These are phyloP conservation scores for Sylvia borin DNA, from an alignment of 2,797 vertebrate genomes.

Conservation along the genomic window DNA sequence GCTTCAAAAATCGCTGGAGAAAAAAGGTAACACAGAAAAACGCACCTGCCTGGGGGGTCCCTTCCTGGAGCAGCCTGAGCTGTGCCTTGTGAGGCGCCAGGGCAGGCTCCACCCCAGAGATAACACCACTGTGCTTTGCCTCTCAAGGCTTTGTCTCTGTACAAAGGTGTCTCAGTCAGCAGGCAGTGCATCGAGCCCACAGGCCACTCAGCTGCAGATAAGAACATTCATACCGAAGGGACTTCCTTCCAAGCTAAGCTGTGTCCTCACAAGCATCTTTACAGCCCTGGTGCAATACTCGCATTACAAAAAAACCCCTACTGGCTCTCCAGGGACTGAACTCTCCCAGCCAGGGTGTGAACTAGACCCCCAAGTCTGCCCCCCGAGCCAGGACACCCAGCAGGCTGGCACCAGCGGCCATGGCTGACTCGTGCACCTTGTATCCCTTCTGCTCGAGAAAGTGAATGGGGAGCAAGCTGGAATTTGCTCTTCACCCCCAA, in stretches of 20 bases:
- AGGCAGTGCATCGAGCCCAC: rapidly evolving
- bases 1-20: background rate
- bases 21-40: background rate
- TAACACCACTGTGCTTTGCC: background rate
- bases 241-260: background rate
- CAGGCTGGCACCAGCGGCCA: rapidly evolving
- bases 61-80: background rate
- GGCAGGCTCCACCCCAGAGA: slow-evolving; percentile 3
- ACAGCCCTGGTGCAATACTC: background rate
- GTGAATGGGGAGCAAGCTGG: background rate
- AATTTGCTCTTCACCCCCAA: background rate
- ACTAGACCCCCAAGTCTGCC: rapidly evolving
- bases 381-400: rapidly evolving
- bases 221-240: rapidly evolving
- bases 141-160: background rate
- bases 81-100: background rate
- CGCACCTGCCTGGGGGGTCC: background rate
- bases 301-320: background rate
- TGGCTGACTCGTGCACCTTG: rapidly evolving
- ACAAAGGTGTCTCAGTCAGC: background rate
- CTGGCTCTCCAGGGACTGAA: background rate
- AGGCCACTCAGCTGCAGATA: background rate
- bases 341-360: background rate
- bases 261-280: background rate
- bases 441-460: background rate